Conservation (phyloP, 2,888 invertebrate genomes). For the Ormia ochracea region DNA sequence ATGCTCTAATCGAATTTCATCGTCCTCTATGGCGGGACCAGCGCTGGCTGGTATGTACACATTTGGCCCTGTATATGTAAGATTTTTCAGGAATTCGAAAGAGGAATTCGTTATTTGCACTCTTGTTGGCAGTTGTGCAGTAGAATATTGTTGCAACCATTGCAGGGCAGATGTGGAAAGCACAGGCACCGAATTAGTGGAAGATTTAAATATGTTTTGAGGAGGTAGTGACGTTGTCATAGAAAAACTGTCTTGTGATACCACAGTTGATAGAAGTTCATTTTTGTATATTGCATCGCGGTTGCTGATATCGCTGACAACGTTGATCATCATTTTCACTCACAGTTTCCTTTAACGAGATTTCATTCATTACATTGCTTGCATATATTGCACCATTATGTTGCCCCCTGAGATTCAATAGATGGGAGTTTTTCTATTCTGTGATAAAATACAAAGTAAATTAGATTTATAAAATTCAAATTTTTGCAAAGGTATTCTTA, state of each 20-base stretch:
- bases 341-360: constrained; percentile 2
- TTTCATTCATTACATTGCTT: no score
- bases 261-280: neutral
- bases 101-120: constrained; percentile 38
- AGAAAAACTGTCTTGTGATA: neutral
- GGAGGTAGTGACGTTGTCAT: neutral
- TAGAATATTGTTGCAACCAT: constrained; percentile 41
- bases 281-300: neutral
- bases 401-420: no score
- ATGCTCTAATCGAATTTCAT: constrained; percentile 78
- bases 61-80: constrained; percentile 35
- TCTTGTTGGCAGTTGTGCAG: constrained; percentile 33
- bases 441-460: no score
- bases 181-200: constrained; percentile 26
- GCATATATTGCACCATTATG: no score
- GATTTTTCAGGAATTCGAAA: constrained; percentile 42
- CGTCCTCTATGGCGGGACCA: constrained; percentile 50
- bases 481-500: no score
- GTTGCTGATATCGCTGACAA: neutral
- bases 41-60: constrained; percentile 42
- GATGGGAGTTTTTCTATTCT: no score
- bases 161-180: constrained; percentile 38
- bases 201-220: neutral
- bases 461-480: no score
- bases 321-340: no score